These are phyloP conservation scores for Brassicogethes aeneus DNA, from an alignment of 2,888 invertebrate species.

Conservation along the genomic window DNA sequence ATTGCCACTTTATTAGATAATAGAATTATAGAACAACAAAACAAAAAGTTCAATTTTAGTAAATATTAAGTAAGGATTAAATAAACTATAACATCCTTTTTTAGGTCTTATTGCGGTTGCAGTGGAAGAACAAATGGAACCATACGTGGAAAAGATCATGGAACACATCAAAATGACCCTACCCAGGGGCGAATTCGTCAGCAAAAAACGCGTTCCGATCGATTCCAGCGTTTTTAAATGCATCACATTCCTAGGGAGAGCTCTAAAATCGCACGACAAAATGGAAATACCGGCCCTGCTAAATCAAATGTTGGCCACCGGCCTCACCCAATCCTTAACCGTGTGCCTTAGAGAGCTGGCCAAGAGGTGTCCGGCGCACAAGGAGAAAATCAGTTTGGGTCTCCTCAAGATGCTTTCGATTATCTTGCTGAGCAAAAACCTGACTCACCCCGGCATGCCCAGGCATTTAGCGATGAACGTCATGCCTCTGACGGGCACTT, in stretches of 20 bases:
- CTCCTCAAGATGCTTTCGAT: conserved; percentile 84
- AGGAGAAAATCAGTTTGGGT: conserved; percentile 86
- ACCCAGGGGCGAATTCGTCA: conserved; percentile 68
- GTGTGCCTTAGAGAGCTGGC: conserved; percentile 87
- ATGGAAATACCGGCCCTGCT: conserved; percentile 74
- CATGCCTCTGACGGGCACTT: conserved; percentile 43
- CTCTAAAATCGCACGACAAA: conserved; percentile 67
- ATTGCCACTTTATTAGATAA: no score
- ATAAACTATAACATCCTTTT: no score
- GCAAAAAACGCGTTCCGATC: conserved; percentile 62
- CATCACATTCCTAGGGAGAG: conserved; percentile 82
- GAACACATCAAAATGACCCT: conserved; percentile 47
- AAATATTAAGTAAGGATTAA: no score
- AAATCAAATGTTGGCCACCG: conserved; percentile 87
- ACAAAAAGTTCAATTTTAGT: no score
- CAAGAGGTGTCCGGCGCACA: conserved; percentile 72
- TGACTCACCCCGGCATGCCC: conserved; percentile 73
- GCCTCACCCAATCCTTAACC: conserved; percentile 82
- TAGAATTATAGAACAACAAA: no score
- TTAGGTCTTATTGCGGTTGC: conserved; percentile 71
- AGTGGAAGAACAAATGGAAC: conserved; percentile 71
- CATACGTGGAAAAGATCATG: conserved; percentile 77
- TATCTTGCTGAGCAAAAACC: conserved; percentile 80
- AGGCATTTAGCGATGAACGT: conserved; percentile 45
- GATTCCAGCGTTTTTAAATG: conserved; percentile 92